Base-by-base conservation (phyloP, 2,113 vertebrate species). In the Tringa solitaria region DNA sequence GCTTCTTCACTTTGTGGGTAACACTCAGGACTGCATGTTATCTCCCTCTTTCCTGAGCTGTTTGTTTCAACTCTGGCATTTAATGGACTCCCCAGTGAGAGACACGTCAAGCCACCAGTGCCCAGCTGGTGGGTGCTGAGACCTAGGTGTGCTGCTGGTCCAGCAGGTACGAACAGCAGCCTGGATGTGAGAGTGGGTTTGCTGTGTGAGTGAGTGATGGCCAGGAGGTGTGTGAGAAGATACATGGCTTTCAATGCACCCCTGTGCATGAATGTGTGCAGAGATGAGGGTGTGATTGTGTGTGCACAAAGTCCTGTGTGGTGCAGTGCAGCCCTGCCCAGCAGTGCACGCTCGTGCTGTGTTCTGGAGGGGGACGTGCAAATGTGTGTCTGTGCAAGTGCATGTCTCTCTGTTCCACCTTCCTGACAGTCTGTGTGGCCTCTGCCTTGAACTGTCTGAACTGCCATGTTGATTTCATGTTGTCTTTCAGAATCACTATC, bases 401-500 rank as follows among this genome's bases (percentile, higher is more conserved):
- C 41, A 5, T 67, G 93, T 87, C 79, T 93, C 33, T 93, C 32
- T 48, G 92, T 96, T 72, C 73, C 77, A 46, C 90, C 74, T 56
- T 41, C 87, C 96, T 95, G 90, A 91, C 90, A 86, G 96, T 97
- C 96, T 91, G 94, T 93, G 96, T 95, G 94, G 92, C 95, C 91
- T 97, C 87, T 97, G 96, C 97, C 95, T 95, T 96, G 94, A 96
- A 94, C 92, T 94, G 95, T 97, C 98, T 98, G 98, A 98, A 98
- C 97, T 98, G 98, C 98, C 98, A 97, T 98, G 98, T 98, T 99
- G 97, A 99, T 99, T 98, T 98, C 98, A 87, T 98, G 98, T 99
- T 99, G 98, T 99, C 98, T 99, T 99, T 98, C 99, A 99, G 99
- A 99, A 99, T 99, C 98, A 99, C 99, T 98, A 98, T 99, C 99